Evolutionary conservation across 2,888 invertebrate genomes (phyloP).

Genomic region (Apomyelois bistriatella): DNA sequence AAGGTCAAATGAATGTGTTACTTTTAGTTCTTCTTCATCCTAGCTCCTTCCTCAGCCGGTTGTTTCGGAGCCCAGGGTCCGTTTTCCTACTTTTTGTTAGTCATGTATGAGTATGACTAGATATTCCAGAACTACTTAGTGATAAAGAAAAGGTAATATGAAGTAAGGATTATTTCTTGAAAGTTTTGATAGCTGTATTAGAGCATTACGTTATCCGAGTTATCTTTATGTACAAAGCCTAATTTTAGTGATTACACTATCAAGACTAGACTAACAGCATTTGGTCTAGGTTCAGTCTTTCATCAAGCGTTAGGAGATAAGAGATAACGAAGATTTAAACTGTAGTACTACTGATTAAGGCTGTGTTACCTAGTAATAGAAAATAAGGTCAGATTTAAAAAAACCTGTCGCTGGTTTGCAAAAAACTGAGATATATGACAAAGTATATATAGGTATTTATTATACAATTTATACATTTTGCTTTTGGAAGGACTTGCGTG

Average conservation of each 20-base stretch:
- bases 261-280: conserved; percentile 65
- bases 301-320: conserved; percentile 46
- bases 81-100: too few species aligned
- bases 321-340: conserved; percentile 60
- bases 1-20: too few species aligned
- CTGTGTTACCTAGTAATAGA: conserved; percentile 17
- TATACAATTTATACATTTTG: too few species aligned
- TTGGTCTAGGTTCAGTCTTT: conserved; percentile 60
- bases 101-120: too few species aligned
- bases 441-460: too few species aligned
- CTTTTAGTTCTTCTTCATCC: too few species aligned
- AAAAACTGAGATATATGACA: too few species aligned
- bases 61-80: too few species aligned
- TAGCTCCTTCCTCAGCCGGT: too few species aligned
- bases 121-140: too few species aligned
- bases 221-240: conserved; percentile 51
- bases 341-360: conserved; percentile 35
- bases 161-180: background rate
- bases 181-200: background rate
- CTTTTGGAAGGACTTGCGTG: background rate
- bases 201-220: conserved; percentile 41
- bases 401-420: too few species aligned
- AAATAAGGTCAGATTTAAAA: conserved; percentile 22
- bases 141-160: background rate
- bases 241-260: conserved; percentile 65